Conservation (phyloP, 1,140 invertebrate genomes). For the Monochamus saltuarius region DNA sequence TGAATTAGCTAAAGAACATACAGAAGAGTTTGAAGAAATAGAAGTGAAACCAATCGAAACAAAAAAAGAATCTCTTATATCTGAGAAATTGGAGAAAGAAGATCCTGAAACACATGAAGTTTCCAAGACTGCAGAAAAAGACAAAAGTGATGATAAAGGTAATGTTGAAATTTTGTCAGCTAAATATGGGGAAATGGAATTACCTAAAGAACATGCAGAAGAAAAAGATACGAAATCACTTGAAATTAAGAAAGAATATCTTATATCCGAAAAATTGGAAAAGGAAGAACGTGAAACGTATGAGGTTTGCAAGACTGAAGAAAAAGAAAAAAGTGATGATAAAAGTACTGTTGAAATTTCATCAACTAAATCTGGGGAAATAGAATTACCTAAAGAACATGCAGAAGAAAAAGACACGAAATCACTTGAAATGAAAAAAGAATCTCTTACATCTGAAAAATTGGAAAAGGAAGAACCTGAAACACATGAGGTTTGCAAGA, state of each 20-base stretch:
- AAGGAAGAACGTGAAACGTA: slow-evolving; percentile 29
- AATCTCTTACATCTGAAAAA: slow-evolving; percentile 22
- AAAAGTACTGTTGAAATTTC: slow-evolving; percentile 9
- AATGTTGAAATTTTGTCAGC: background rate
- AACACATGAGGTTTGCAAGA: background rate
- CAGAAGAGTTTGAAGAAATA: background rate
- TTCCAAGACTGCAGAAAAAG: slow-evolving; percentile 7
- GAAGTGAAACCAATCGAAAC: background rate
- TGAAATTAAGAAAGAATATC: slow-evolving; percentile 16
- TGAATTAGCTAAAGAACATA: background rate
- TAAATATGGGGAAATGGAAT: background rate
- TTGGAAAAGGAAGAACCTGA: slow-evolving; percentile 9
- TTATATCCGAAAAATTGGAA: slow-evolving; percentile 11
- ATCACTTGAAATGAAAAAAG: slow-evolving; percentile 6
- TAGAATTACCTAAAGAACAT: background rate
- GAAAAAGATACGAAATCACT: background rate
- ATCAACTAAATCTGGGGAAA: background rate
- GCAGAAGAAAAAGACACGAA: no score
- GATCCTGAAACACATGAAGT: slow-evolving; percentile 1
- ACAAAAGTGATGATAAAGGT: background rate
- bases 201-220: background rate
- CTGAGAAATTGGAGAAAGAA: slow-evolving; percentile 7
- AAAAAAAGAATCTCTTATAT: slow-evolving; percentile 23
- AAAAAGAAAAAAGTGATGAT: slow-evolving; percentile 36
- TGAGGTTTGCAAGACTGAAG: slow-evolving; percentile 16